phyloP scores from a whole-genome alignment of 1,140 invertebrate species.

The Andricus grossulariae region DNA sequence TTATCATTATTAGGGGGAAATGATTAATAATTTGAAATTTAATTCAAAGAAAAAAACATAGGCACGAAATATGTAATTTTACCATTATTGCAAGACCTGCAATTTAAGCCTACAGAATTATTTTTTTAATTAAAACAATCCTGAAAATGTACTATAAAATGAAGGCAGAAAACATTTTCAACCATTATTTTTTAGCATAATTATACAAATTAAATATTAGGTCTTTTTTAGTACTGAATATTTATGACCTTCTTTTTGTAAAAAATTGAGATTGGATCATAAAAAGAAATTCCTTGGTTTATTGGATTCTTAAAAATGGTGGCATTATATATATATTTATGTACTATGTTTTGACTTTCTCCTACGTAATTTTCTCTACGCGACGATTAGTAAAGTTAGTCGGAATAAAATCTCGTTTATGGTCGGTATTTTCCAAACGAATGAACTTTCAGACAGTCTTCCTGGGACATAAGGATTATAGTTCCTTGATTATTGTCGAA shows the following conservation, averaged over 20 bases:
- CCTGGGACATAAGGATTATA: neutral
- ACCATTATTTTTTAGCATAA: no score
- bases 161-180: no score
- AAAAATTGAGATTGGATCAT: neutral
- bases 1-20: no score
- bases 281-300: neutral
- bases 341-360: neutral
- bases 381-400: conserved; percentile 22
- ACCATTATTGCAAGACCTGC: no score
- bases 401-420: conserved; percentile 22
- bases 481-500: neutral
- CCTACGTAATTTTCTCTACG: conserved; percentile 13
- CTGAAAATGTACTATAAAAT: no score
- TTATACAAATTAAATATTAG: no score
- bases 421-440: conserved; percentile 9
- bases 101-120: no score
- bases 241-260: neutral
- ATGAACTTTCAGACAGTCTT: conserved; percentile 1
- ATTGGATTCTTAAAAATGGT: neutral
- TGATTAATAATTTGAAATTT: no score
- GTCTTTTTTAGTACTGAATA: no score
- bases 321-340: conserved; percentile 5
- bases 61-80: no score
- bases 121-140: no score
- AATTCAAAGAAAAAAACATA: no score